phyloP scores from a whole-genome alignment of 2,797 vertebrate species.

The Betta splendens region DNA sequence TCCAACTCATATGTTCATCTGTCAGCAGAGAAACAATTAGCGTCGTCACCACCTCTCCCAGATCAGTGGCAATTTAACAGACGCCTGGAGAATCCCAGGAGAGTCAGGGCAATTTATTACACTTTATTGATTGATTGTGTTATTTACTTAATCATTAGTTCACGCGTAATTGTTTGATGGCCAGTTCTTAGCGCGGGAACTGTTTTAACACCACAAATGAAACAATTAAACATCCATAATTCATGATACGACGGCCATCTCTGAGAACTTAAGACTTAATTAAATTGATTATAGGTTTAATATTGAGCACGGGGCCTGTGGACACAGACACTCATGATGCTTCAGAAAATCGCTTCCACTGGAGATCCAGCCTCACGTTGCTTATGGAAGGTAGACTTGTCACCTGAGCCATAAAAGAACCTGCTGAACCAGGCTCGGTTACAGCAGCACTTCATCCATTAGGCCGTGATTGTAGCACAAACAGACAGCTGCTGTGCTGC shows the following conservation, averaged over 20 bases:
- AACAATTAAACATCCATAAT: constrained; percentile 25
- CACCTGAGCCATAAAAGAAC: too few relatives aligned
- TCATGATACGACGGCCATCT: neutral
- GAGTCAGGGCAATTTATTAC: constrained; percentile 48
- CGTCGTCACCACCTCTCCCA: constrained; percentile 23
- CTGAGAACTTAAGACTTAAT: neutral
- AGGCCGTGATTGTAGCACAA: too few relatives aligned
- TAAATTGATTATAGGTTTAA: too few relatives aligned
- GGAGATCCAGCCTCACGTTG: too few relatives aligned
- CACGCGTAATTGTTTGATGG: constrained; percentile 57
- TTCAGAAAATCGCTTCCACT: too few relatives aligned
- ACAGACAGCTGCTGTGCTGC: too few relatives aligned
- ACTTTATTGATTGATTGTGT: constrained; percentile 55
- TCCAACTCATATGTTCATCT: constrained; percentile 28
- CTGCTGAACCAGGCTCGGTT: too few relatives aligned
- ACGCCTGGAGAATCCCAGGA: constrained; percentile 13
- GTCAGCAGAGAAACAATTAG: constrained; percentile 44
- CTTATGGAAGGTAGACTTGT: too few relatives aligned
- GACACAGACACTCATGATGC: too few relatives aligned
- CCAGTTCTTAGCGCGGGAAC: constrained; percentile 25
- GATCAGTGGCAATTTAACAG: constrained; percentile 20
- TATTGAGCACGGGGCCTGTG: too few relatives aligned
- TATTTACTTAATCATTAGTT: constrained; percentile 69
- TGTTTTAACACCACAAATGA: constrained; percentile 22
- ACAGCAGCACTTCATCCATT: too few relatives aligned